Percentiles rank a stretch among this genome's conserved stretches.
These are phyloP conservation scores for Lordiphosa stackelbergi DNA, from an alignment of 1,140 invertebrate genomes.

Conservation along the genomic window DNA sequence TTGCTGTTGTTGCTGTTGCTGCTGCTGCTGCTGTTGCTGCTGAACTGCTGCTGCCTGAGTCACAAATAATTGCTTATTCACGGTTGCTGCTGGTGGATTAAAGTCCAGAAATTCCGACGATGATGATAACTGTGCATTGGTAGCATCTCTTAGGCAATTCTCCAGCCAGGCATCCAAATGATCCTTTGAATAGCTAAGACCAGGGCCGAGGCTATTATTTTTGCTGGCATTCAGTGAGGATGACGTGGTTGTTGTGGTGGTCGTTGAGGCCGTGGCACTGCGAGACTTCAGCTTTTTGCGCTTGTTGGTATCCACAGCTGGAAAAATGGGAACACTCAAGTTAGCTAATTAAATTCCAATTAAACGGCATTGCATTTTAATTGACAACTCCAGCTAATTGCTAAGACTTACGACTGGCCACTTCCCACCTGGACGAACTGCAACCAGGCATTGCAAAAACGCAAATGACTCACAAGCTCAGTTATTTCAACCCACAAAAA, in stretches of 20 bases:
- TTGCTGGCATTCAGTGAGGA: constrained; percentile 15
- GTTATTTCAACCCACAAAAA: constrained; percentile 59
- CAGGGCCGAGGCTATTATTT: constrained; percentile 23
- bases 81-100: constrained; percentile 45
- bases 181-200: constrained; percentile 61
- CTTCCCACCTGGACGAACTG: constrained; percentile 18
- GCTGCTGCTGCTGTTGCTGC: constrained; percentile 44
- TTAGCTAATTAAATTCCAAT: constrained; percentile 5
- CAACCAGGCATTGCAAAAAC: constrained; percentile 45
- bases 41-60: constrained; percentile 30
- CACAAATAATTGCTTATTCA: constrained; percentile 33
- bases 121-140: constrained; percentile 67
- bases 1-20: constrained; percentile 30
- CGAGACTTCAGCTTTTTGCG: constrained; percentile 73
- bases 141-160: constrained; percentile 70
- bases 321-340: constrained; percentile 8
- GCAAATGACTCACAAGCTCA: constrained; percentile 52
- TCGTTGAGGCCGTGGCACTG: constrained; percentile 29
- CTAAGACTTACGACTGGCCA: constrained; percentile 1
- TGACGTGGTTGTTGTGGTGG: constrained; percentile 10
- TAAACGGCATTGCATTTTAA: constrained; percentile 3
- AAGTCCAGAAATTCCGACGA: constrained; percentile 75
- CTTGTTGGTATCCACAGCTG: constrained; percentile 51
- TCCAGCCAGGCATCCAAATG: constrained; percentile 74
- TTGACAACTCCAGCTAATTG: not conserved